Conservation (phyloP, 1,140 invertebrate genomes). For the Brachionus rotundiformis region DNA sequence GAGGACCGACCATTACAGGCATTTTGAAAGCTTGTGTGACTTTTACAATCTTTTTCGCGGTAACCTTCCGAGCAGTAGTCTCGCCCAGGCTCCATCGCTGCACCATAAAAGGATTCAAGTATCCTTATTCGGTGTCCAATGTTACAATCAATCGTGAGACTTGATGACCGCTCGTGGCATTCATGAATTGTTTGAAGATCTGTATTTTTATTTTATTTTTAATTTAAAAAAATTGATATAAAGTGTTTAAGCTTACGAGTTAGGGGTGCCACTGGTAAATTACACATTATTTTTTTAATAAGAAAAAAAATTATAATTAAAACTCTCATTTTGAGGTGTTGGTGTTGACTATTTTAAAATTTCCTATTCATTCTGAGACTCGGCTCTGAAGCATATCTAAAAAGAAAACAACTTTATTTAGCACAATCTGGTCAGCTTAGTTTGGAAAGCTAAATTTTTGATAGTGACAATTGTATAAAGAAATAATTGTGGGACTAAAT, state of each 20-base stretch:
- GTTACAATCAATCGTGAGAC: slow-evolving; percentile 21
- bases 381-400: not conserved
- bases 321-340: not conserved
- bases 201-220: not conserved
- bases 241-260: slow-evolving; percentile 13
- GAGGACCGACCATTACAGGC: slow-evolving; percentile 40
- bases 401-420: not conserved
- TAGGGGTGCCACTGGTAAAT: slow-evolving; percentile 13
- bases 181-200: slow-evolving; percentile 32
- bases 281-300: not conserved
- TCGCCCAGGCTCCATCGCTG: not conserved
- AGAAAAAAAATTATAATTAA: not conserved
- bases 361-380: not conserved
- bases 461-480: not conserved
- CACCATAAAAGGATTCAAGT: slow-evolving; percentile 44
- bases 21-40: slow-evolving; percentile 50
- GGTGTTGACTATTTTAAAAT: not conserved
- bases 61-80: slow-evolving; percentile 47
- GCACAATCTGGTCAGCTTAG: too few relatives aligned
- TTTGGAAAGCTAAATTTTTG: not conserved
- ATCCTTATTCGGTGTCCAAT: slow-evolving; percentile 35
- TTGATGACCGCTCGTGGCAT: slow-evolving; percentile 38
- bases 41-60: slow-evolving; percentile 24
- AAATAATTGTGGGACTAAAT: not conserved
- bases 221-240: not conserved